Conservation (phyloP, 2,797 vertebrate genomes). For the Pangasius larnaudii region DNA sequence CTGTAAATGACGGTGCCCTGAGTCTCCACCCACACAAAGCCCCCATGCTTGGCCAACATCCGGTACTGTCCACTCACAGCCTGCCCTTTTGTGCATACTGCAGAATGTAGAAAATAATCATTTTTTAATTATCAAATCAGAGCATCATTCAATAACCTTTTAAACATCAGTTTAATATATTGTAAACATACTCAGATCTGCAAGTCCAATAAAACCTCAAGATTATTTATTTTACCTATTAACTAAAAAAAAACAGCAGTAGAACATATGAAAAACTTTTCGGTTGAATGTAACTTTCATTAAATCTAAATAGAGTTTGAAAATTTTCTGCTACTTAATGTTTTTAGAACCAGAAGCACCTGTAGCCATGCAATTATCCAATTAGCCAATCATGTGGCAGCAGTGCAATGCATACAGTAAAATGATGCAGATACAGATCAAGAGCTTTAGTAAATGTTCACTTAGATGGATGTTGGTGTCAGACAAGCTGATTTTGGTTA, state of each 20-base stretch:
- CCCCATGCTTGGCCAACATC: conserved; percentile 94
- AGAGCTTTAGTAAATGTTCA: not conserved
- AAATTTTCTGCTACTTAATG: not conserved
- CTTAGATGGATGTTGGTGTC: not conserved
- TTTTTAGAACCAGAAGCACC: not conserved
- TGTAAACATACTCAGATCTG: too few species aligned
- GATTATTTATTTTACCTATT: not conserved
- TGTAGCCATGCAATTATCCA: not conserved
- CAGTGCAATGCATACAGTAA: not conserved
- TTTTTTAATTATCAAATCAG: not conserved
- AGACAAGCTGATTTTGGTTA: not conserved
- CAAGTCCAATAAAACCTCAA: not conserved
- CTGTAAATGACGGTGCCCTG: conserved; percentile 97
- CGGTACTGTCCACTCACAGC: conserved; percentile 91
- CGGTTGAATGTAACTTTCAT: not conserved
- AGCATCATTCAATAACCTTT: not conserved
- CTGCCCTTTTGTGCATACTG: conserved; percentile 96
- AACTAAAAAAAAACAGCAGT: not conserved
- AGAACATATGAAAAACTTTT: not conserved
- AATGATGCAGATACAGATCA: not conserved
- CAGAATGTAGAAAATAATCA: conserved; percentile 17
- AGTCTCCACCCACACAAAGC: conserved; percentile 95
- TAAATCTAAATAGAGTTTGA: not conserved
- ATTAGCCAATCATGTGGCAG: not conserved
- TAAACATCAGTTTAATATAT: not conserved